Evolutionary conservation across 2,797 vertebrate genomes (phyloP).

Genomic region (Hoplostethus mediterraneus): DNA sequence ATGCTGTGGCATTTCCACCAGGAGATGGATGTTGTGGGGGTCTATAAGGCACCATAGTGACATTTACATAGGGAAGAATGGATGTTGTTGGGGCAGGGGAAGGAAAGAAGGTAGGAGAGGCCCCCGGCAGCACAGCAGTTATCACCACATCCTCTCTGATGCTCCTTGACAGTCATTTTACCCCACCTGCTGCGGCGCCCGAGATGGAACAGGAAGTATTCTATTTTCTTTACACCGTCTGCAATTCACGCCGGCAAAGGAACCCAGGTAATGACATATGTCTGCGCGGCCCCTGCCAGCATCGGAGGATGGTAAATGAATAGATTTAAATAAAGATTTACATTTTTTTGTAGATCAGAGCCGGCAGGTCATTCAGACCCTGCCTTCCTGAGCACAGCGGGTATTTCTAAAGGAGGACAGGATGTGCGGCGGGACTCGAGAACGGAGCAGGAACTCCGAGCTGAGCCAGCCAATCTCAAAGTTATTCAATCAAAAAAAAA

Average conservation of each 20-base stretch:
- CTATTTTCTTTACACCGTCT: slow-evolving; percentile 65
- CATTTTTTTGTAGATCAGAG: slow-evolving; percentile 32
- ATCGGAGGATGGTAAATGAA: slow-evolving; percentile 63
- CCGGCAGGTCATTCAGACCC: slow-evolving; percentile 52
- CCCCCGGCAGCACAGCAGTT: slow-evolving; percentile 40
- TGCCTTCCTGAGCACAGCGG: slow-evolving; percentile 20
- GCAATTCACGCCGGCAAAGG: slow-evolving; percentile 58
- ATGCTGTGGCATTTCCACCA: slow-evolving; percentile 75
- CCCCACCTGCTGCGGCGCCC: slow-evolving; percentile 62
- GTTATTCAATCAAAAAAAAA: slow-evolving; percentile 74
- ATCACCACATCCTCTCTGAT: slow-evolving; percentile 61
- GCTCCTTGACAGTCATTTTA: slow-evolving; percentile 69
- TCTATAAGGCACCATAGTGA: slow-evolving; percentile 64
- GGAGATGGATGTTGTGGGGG: slow-evolving; percentile 74
- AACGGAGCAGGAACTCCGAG: slow-evolving; percentile 45
- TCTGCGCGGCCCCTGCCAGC: slow-evolving; percentile 38
- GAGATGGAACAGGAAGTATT: slow-evolving; percentile 62
- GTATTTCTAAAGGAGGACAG: slow-evolving; percentile 65
- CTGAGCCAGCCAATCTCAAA: slow-evolving; percentile 73
- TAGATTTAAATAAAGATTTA: slow-evolving; percentile 71
- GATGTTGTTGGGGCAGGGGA: slow-evolving; percentile 41
- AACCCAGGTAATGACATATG: slow-evolving; percentile 67
- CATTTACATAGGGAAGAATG: slow-evolving; percentile 77
- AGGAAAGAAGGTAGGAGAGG: slow-evolving; percentile 29
- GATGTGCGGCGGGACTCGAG: slow-evolving; percentile 56